A percentile compares a stretch with the other conserved stretches of the same genome.
Evolutionary conservation across 37 sponge, comb jelly and placozoan species (phyloP).

Genomic region (Diacarnus erythraeanus): DNA sequence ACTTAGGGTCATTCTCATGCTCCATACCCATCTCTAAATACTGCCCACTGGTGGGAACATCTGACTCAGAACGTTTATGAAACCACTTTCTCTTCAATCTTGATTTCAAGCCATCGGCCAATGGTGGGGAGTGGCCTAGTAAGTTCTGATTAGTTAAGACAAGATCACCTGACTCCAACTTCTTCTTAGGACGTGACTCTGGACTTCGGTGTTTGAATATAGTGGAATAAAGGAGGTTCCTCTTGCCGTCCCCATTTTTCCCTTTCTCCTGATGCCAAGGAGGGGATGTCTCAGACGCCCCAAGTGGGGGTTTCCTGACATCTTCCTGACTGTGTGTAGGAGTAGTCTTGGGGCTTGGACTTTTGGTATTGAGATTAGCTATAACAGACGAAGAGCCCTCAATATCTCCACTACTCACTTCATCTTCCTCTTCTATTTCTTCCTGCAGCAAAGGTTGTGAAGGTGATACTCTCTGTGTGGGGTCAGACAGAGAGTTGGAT

Average conservation of each 20-base stretch:
- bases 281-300: too few relatives aligned
- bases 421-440: background rate
- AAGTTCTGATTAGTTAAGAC: background rate
- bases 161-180: background rate
- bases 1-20: background rate
- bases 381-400: background rate
- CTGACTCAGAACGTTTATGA: slow-evolving; percentile 8
- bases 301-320: background rate
- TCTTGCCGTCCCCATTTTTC: background rate
- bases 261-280: too few relatives aligned
- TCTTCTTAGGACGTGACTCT: background rate
- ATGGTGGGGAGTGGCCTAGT: background rate
- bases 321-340: background rate
- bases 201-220: background rate
- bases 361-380: background rate
- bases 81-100: background rate
- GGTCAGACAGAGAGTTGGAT: background rate
- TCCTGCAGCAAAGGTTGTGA: background rate
- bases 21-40: too few relatives aligned
- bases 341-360: background rate
- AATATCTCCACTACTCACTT: background rate
- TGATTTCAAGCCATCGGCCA: background rate
- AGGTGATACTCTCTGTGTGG: background rate
- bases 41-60: background rate
- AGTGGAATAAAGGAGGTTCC: background rate